Conservation (phyloP, 2,797 vertebrate genomes). For the Macroramphosus scolopax region DNA sequence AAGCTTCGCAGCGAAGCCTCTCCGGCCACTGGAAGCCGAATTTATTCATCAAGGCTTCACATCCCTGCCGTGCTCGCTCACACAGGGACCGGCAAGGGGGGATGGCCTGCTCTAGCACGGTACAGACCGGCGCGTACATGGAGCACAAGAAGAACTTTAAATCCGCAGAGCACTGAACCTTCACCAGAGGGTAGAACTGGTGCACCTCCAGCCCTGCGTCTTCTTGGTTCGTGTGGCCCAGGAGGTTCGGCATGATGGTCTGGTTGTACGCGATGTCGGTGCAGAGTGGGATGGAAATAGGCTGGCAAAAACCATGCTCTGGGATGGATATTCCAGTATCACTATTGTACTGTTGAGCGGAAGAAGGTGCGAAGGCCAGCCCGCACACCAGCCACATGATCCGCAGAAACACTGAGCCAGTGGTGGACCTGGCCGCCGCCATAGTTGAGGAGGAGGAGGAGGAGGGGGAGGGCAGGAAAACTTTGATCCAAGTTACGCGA, state of each 20-base stretch:
- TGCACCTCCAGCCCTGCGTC: slow-evolving; percentile 93
- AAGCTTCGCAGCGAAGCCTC: slow-evolving; percentile 88
- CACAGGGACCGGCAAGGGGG: slow-evolving; percentile 90
- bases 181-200: slow-evolving; percentile 94
- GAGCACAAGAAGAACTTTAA: slow-evolving; percentile 97
- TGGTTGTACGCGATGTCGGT: slow-evolving; percentile 96
- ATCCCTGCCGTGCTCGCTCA: slow-evolving; percentile 88
- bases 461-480: slow-evolving; percentile 61
- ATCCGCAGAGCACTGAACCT: slow-evolving; percentile 90
- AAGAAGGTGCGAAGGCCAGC: slow-evolving; percentile 48
- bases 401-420: slow-evolving; percentile 60
- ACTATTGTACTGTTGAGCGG: slow-evolving; percentile 79
- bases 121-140: slow-evolving; percentile 98
- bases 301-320: slow-evolving; percentile 95
- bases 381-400: slow-evolving; percentile 70
- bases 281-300: slow-evolving; percentile 93
- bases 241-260: slow-evolving; percentile 93
- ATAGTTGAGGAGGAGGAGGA: slow-evolving; percentile 64
- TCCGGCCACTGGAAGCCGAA: slow-evolving; percentile 96
- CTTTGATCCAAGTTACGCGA: slow-evolving; percentile 71
- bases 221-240: slow-evolving; percentile 94
- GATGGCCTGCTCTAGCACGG: slow-evolving; percentile 93
- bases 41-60: slow-evolving; percentile 94
- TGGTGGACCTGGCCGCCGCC: slow-evolving; percentile 71
- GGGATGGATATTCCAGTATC: slow-evolving; percentile 89